A percentile compares a stretch with the other conserved stretches of the same genome.
phyloP scores from a whole-genome alignment of 2,797 vertebrate species.

The Poeciliopsis infans region DNA sequence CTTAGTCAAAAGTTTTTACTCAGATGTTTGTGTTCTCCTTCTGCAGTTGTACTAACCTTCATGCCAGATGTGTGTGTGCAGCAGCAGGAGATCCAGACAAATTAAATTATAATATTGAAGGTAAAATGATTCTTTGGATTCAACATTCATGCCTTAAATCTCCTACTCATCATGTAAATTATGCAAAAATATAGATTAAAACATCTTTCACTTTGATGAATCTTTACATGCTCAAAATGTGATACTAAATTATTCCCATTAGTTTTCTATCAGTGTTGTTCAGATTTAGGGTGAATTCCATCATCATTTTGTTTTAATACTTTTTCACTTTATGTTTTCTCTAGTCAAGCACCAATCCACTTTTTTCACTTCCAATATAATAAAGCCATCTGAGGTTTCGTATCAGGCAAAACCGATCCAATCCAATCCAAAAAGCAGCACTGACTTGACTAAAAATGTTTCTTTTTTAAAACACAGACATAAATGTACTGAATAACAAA shows the following conservation, averaged over 20 bases:
- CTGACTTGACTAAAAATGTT: too few species aligned
- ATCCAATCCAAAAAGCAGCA: too few species aligned
- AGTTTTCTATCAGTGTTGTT: not conserved
- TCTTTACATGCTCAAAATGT: not conserved
- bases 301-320: not conserved
- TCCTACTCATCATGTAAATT: constrained; percentile 8
- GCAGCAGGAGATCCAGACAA: constrained; percentile 22
- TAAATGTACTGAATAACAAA: too few species aligned
- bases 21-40: constrained; percentile 17
- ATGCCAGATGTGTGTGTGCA: not conserved
- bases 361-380: too few species aligned
- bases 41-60: constrained; percentile 28
- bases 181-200: constrained; percentile 2
- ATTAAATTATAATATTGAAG: constrained; percentile 34
- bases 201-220: not conserved
- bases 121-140: constrained; percentile 17
- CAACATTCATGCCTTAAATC: constrained; percentile 22
- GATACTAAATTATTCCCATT: not conserved
- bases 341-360: too few species aligned
- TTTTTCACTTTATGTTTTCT: not conserved
- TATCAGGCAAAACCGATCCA: too few species aligned
- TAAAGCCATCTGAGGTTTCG: too few species aligned
- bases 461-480: too few species aligned
- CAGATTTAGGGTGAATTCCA: not conserved
- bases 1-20: constrained; percentile 26